Percentiles rank a stretch among this genome's conserved stretches.
Evolutionary conservation across 2,797 vertebrate species (phyloP).

Genomic region (Mormyrus proboscirostris): DNA sequence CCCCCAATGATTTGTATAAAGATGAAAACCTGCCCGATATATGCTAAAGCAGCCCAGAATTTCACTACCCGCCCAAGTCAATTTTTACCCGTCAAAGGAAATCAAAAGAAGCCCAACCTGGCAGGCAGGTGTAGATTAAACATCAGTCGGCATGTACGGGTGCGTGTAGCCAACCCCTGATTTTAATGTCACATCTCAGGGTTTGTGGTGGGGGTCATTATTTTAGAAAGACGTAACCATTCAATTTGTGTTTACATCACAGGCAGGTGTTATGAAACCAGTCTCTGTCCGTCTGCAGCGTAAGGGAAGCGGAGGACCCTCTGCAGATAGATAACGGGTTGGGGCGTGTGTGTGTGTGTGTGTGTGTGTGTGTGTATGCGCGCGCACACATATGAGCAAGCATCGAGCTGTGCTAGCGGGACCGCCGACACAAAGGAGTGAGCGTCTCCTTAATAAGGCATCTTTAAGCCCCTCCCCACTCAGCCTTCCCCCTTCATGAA

Average conservation of each 20-base stretch:
- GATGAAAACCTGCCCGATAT: too few relatives aligned
- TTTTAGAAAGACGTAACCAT: neutral
- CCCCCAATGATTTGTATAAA: too few relatives aligned
- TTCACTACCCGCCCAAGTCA: neutral
- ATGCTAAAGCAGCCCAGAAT: too few relatives aligned
- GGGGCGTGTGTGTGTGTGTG: constrained; percentile 37
- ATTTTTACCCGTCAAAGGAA: neutral
- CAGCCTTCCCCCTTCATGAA: constrained; percentile 76
- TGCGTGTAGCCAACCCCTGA: neutral
- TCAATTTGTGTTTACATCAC: neutral
- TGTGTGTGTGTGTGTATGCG: constrained; percentile 36
- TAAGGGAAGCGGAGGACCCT: neutral
- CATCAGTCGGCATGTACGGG: neutral
- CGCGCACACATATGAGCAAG: neutral
- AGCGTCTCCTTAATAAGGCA: constrained; percentile 76
- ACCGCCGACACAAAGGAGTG: constrained; percentile 71
- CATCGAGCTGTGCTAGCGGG: constrained; percentile 51
- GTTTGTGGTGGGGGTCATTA: neutral
- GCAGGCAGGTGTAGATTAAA: neutral
- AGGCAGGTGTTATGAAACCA: neutral
- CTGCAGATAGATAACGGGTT: constrained; percentile 23
- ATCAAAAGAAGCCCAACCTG: neutral
- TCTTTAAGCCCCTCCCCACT: constrained; percentile 58
- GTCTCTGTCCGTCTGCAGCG: neutral
- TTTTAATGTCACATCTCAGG: neutral